Evolutionary conservation across 2,113 vertebrate species (phyloP).

Genomic region (Cheilinus undulatus): DNA sequence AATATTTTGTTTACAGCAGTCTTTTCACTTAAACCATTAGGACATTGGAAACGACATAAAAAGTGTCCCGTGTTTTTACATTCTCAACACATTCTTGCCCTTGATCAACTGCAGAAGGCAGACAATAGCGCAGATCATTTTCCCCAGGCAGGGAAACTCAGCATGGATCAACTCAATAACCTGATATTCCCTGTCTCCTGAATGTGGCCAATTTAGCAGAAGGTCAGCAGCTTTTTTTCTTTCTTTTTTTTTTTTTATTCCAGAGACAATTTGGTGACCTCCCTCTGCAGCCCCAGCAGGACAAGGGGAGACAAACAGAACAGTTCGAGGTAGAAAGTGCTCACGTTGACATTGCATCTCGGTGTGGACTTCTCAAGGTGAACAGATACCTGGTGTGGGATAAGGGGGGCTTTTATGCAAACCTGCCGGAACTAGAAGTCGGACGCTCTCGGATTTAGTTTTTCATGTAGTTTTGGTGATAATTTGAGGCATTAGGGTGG

Average conservation of each 20-base stretch:
- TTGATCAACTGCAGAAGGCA: conserved; percentile 82
- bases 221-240: conserved; percentile 79
- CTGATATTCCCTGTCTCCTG: conserved; percentile 83
- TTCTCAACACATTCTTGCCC: conserved; percentile 77
- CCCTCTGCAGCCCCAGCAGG: conserved; percentile 80
- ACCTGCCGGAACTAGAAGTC: conserved; percentile 40
- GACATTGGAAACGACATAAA: conserved; percentile 46
- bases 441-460: conserved; percentile 51
- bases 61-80: conserved; percentile 57
- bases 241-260: conserved; percentile 64
- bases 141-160: conserved; percentile 80
- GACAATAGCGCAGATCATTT: conserved; percentile 81
- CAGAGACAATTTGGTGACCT: conserved; percentile 86
- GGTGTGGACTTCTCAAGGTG: conserved; percentile 79
- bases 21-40: conserved; percentile 63
- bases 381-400: conserved; percentile 76
- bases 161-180: conserved; percentile 87
- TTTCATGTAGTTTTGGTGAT: conserved; percentile 50
- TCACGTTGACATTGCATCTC: conserved; percentile 73
- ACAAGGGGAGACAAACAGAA: conserved; percentile 67
- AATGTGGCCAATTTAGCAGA: conserved; percentile 85
- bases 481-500: conserved; percentile 55
- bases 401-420: conserved; percentile 79
- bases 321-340: conserved; percentile 57
- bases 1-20: conserved; percentile 67